Evolutionary conservation across 2,797 vertebrate species (phyloP).

Genomic region (Myotis daubentonii): DNA sequence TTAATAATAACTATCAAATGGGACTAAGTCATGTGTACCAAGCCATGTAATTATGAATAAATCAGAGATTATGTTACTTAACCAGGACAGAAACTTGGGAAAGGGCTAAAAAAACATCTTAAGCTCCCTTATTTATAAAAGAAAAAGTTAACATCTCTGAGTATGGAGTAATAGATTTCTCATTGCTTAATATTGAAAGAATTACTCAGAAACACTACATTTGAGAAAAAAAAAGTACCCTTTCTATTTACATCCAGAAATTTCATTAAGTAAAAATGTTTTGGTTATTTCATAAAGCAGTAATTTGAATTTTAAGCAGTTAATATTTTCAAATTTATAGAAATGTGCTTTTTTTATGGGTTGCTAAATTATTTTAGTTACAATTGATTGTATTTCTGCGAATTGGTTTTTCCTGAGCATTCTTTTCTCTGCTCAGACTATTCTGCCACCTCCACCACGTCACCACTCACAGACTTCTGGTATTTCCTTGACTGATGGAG

Average conservation of each 20-base stretch:
- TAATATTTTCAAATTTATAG: neutral
- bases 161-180: neutral
- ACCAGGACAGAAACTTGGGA: neutral
- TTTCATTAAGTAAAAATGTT: neutral
- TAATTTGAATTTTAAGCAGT: neutral
- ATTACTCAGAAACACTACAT: neutral
- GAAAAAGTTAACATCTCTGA: neutral
- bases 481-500: conserved; percentile 53
- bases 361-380: neutral
- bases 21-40: neutral
- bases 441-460: neutral
- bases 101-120: neutral
- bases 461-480: neutral
- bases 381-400: neutral
- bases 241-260: neutral
- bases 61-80: neutral
- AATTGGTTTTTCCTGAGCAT: neutral
- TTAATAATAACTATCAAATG: neutral
- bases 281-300: neutral
- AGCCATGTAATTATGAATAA: neutral
- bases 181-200: neutral
- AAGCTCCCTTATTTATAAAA: neutral
- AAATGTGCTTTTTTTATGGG: neutral
- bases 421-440: neutral
- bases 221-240: neutral